Percentiles rank a stretch among this genome's conserved stretches.
These are phyloP conservation scores for Ptilorrhoa leucosticta DNA, from an alignment of 2,113 vertebrate genomes.

Conservation along the genomic window DNA sequence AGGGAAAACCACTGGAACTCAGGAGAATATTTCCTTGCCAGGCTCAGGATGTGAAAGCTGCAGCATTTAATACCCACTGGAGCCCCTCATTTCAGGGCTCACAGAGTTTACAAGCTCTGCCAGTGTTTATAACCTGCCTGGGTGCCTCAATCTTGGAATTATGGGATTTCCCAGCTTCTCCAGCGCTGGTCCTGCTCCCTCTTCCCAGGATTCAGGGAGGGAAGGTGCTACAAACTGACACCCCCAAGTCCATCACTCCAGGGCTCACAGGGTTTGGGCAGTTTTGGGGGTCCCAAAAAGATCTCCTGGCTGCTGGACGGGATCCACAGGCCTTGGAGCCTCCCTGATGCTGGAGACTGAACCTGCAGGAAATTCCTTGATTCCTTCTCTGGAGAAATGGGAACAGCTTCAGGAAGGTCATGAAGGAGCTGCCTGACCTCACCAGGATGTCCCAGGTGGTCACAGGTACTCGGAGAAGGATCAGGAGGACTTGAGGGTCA, in stretches of 20 bases:
- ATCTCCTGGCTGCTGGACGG: not conserved
- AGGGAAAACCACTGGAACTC: not conserved
- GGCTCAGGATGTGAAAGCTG: not conserved
- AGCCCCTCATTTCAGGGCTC: constrained; percentile 34
- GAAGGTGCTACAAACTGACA: not conserved
- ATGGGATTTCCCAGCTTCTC: not conserved
- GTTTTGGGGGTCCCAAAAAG: not conserved
- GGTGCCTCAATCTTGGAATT: not conserved
- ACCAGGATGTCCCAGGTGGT: not conserved
- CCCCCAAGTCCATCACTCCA: not conserved
- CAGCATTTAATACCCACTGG: not conserved
- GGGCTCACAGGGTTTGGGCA: not conserved
- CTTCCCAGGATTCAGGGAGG: fast-evolving
- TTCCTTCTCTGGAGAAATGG: not conserved
- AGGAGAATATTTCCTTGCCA: not conserved
- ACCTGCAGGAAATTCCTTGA: not conserved
- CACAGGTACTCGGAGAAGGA: not conserved
- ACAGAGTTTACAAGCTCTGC: constrained; percentile 17
- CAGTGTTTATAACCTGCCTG: not conserved
- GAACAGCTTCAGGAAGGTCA: not conserved
- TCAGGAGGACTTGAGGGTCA: not conserved
- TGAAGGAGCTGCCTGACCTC: not conserved
- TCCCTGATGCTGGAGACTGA: not conserved
- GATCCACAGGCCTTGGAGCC: not conserved
- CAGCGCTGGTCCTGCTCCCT: not conserved